Conservation (phyloP, 1,140 invertebrate species). For the Cotesia typhae region DNA sequence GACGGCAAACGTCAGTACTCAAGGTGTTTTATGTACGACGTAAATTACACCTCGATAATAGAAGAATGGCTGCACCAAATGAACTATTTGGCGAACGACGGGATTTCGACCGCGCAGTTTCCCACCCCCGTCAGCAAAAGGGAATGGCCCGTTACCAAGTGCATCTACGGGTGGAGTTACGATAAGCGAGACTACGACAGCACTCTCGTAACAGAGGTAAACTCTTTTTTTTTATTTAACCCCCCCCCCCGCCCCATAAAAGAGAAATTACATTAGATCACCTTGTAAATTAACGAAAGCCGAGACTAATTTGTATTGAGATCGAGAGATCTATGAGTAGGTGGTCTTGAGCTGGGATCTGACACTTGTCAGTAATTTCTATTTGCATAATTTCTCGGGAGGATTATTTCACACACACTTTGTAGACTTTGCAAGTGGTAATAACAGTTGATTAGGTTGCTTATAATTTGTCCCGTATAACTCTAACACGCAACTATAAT, state of each 20-base stretch:
- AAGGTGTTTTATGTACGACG: constrained; percentile 66
- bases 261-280: constrained; percentile 3
- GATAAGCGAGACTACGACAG: constrained; percentile 66
- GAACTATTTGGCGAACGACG: constrained; percentile 33
- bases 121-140: constrained; percentile 54
- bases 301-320: neutral
- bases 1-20: constrained; percentile 62
- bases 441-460: constrained; percentile 35
- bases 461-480: constrained; percentile 10
- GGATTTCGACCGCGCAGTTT: constrained; percentile 6
- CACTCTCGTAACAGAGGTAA: constrained; percentile 70
- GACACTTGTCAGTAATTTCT: constrained; percentile 7
- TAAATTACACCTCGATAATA: constrained; percentile 63
- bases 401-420: neutral
- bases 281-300: neutral
- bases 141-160: constrained; percentile 59
- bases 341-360: constrained; percentile 19
- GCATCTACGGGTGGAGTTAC: constrained; percentile 67
- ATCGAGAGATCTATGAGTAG: constrained; percentile 21
- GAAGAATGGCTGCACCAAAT: constrained; percentile 52
- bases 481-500: constrained; percentile 23
- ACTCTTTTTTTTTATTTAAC: constrained; percentile 47
- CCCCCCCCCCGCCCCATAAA: neutral
- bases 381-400: constrained; percentile 48
- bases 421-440: constrained; percentile 30